Evolutionary conservation across 1,140 invertebrate species (phyloP).

Genomic region (Drosophila seguyi): DNA sequence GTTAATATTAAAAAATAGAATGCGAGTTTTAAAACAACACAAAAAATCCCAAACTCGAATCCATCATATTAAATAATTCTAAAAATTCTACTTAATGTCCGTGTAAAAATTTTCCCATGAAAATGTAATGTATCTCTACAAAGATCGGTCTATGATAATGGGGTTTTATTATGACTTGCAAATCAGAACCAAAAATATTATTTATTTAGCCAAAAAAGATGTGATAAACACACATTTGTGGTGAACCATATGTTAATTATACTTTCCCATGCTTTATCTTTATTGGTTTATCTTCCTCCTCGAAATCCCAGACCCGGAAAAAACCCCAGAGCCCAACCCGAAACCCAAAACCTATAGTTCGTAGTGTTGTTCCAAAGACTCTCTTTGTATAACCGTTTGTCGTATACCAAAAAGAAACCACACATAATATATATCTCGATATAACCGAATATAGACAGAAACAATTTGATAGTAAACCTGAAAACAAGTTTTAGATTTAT

Average conservation of each 20-base stretch:
- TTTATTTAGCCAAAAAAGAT: background rate
- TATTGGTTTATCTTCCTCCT: slow-evolving; percentile 16
- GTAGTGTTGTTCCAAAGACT: slow-evolving; percentile 58
- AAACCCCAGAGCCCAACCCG: slow-evolving; percentile 3
- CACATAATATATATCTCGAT: slow-evolving; percentile 54
- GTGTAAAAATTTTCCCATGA: background rate
- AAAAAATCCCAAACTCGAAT: too few relatives aligned
- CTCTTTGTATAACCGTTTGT: slow-evolving; percentile 58
- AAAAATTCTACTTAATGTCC: background rate
- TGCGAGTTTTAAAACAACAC: too few relatives aligned
- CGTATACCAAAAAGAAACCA: slow-evolving; percentile 55
- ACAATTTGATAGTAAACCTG: slow-evolving; percentile 43
- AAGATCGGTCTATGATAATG: background rate
- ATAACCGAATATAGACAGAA: slow-evolving; percentile 45
- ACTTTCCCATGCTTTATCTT: slow-evolving; percentile 20
- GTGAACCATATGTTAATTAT: slow-evolving; percentile 9
- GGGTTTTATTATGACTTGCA: background rate
- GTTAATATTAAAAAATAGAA: too few relatives aligned
- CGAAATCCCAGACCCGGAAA: background rate
- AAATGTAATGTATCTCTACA: background rate
- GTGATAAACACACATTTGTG: background rate
- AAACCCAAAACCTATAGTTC: slow-evolving; percentile 47
- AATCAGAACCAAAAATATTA: background rate
- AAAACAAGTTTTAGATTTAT: slow-evolving; percentile 30
- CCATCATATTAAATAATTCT: too few relatives aligned